These are phyloP conservation scores for Cryptosula pallasiana DNA, from an alignment of 2,888 invertebrate genomes.

Conservation along the genomic window DNA sequence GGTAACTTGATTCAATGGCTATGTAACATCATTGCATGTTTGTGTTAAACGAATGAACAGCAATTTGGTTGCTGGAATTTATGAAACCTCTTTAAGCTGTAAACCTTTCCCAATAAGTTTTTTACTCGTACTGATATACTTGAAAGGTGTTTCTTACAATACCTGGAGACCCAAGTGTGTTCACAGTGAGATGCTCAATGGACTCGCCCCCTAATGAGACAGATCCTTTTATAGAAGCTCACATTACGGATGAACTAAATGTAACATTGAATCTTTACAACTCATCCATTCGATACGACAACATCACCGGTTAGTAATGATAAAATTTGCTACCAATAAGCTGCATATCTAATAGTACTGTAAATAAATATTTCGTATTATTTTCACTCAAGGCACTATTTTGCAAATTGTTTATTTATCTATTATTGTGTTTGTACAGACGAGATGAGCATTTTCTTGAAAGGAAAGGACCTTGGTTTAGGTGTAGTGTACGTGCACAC, in stretches of 20 bases:
- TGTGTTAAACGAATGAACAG: no score
- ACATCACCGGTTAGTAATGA: not conserved
- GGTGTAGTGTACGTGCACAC: not conserved
- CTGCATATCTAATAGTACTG: no score
- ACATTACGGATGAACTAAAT: constrained; percentile 12
- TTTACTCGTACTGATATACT: no score
- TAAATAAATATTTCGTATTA: no score
- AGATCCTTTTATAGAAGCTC: not conserved
- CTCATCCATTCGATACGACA: not conserved
- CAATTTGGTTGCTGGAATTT: no score
- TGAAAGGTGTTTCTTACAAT: constrained; percentile 7
- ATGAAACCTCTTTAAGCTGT: no score
- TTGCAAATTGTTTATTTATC: no score
- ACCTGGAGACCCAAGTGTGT: not conserved
- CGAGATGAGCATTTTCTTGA: constrained; percentile 11
- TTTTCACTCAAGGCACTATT: no score
- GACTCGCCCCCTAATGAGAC: not conserved
- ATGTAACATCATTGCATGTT: no score
- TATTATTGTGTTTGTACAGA: no score
- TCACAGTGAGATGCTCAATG: constrained; percentile 1
- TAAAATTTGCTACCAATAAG: no score
- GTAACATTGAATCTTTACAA: not conserved
- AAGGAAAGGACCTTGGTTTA: not conserved
- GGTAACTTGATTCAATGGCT: not conserved
- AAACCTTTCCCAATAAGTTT: no score